These are phyloP conservation scores for Dreissena polymorpha DNA, from an alignment of 1,140 invertebrate genomes.

Conservation along the genomic window DNA sequence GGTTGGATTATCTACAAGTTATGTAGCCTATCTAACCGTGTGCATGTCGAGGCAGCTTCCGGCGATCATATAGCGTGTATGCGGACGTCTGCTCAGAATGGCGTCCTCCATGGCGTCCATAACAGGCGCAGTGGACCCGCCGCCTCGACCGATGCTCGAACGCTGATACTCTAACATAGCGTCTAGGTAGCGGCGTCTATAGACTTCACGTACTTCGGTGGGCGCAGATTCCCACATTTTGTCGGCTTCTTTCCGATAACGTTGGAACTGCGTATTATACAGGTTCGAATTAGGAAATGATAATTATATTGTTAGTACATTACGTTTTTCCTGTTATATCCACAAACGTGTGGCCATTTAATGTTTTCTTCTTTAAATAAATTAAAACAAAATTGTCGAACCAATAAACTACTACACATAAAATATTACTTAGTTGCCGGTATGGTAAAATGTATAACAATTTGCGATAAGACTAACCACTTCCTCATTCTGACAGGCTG, in stretches of 20 bases:
- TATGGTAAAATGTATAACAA: no score
- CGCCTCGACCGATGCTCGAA: not conserved
- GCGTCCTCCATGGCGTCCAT: conserved; percentile 65
- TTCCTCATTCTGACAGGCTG: conserved; percentile 57
- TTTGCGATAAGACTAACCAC: not conserved
- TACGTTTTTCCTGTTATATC: no score
- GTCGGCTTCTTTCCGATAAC: conserved; percentile 59
- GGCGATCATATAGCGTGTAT: conserved; percentile 65
- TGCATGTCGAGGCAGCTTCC: conserved; percentile 62
- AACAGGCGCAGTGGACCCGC: conserved; percentile 59
- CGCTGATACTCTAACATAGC: conserved; percentile 36
- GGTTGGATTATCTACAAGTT: not conserved
- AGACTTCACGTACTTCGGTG: conserved; percentile 60
- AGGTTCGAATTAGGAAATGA: no score
- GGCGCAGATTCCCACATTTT: conserved; percentile 61
- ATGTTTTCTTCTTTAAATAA: no score
- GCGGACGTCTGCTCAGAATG: conserved; percentile 56
- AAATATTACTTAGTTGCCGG: no score
- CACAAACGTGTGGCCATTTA: no score
- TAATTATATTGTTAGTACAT: no score
- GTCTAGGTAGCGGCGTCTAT: conserved; percentile 58
- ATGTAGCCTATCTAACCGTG: conserved; percentile 36
- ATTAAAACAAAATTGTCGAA: no score
- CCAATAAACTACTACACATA: no score
- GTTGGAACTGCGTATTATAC: conserved; percentile 37